Evolutionary conservation across 2,888 invertebrate species (phyloP), one percentile per base, ranked within the genome.

Genomic region (Epinotia ramella): DNA sequence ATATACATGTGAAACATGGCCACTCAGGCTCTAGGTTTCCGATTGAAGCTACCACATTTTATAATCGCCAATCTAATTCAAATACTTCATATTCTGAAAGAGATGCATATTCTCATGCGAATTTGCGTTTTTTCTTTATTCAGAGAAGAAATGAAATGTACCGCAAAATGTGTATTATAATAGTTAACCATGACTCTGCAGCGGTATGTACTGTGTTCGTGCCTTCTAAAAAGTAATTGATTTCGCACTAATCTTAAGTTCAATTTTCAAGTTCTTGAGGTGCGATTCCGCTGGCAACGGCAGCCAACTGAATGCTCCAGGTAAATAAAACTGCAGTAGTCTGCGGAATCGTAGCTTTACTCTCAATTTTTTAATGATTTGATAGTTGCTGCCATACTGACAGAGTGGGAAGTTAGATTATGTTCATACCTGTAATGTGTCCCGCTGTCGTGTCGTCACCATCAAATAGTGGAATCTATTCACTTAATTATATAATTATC

Each of bases 171-270:
- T 56, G 28, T 56, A 53, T 63, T 63, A 9, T 40, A 63, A 63
- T 44, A 40, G 53, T 53, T 20, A 44, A 24, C 46, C 28, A 64
- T 11, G 33, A 24, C 49, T 66, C 44, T 28, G 24, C 46, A 57
- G 18, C 24, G 57, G 56, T 53, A 69, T 59, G 24, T 77, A 77
- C 24, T 77, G 80, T 82, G 80, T 81, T 82, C 81, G 88, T 88
- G 88, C 87, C 87, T 88, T 88, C 85, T 83, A 79, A 79, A 40
- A 75, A 77, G 76, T 75, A 73, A 73, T 76, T 68, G n/a, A 59
- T 66, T 76, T 74, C 24, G 4, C 9, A 44, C 20, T 28, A 46
- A 20, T 18, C 20, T 53, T 24, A 49, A 64, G 9, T 18, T 20
- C 12, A 13, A 11, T 4, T 7, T n/a, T 18, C 18, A 44, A 53